Conservation (phyloP, 2,113 vertebrate species). For the Callorhinus ursinus region DNA sequence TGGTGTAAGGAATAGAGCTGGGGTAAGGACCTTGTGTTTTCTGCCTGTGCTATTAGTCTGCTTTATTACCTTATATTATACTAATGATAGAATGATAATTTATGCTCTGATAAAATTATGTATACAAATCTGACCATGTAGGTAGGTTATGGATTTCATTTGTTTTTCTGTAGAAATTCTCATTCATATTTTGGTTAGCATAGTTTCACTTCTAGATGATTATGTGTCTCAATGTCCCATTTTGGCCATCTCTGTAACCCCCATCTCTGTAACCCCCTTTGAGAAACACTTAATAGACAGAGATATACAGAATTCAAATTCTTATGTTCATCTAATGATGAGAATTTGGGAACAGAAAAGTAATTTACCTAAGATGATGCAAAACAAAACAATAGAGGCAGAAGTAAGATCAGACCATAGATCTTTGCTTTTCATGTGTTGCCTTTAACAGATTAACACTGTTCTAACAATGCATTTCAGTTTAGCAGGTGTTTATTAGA, state of each 20-base stretch:
- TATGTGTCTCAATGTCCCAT: background rate
- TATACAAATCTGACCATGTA: background rate
- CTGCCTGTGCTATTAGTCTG: background rate
- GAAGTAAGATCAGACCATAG: background rate
- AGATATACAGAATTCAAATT: background rate
- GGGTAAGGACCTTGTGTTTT: background rate
- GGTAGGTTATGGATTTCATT: background rate
- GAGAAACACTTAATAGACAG: background rate
- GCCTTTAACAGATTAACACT: background rate
- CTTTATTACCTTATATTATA: background rate
- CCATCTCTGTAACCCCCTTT: no score
- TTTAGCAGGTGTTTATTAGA: background rate
- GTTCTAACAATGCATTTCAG: background rate
- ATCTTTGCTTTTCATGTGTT: background rate
- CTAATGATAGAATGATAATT: background rate
- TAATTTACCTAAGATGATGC: background rate
- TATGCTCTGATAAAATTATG: background rate
- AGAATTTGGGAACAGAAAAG: slow-evolving; percentile 35
- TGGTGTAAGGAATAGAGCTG: background rate
- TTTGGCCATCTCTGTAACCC: background rate
- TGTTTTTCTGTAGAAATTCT: slow-evolving; percentile 26
- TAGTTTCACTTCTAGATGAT: slow-evolving; percentile 21
- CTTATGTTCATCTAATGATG: background rate
- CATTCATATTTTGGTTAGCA: slow-evolving; percentile 7
- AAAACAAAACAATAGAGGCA: background rate